Evolutionary conservation across 2,888 invertebrate genomes (phyloP), one percentile per base, ranked within the genome.

Genomic region (Parapristionchus giblindavisi): DNA sequence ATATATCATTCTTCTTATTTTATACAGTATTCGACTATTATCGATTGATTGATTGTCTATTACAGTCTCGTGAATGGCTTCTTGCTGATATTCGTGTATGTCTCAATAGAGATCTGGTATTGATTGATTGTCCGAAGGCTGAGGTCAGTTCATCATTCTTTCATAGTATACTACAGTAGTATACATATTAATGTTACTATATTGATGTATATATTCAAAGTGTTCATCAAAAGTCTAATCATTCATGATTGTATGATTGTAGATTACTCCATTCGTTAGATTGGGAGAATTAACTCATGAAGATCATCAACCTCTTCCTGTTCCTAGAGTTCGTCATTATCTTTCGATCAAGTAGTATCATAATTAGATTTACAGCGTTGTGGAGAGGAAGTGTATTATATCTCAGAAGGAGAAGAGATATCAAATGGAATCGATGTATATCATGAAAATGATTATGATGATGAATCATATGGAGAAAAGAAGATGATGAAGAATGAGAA

Each of bases 11-110:
- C 51, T 21, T 17, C 27, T 24, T 58, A 24, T 58, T 58, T 24
- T 21, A 58, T 48, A 48, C 11, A 14, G 14, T 11, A n/a, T n/a
- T n/a, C n/a, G n/a, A n/a, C n/a, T n/a, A n/a, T n/a, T n/a, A n/a
- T n/a, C n/a, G n/a, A n/a, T n/a, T n/a, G n/a, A n/a, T n/a, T n/a
- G n/a, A n/a, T n/a, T n/a, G n/a, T n/a, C n/a, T n/a, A 14, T 51
- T 70, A 11, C 43, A 72, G 72, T 32, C 72, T 11, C 58, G 48
- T 34, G 43, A 72, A 21, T 60, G 48, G 1, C 40, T 72, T 21
- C 60, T 72, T 14, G 72, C 60, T 3, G 72, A 72, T 48, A 48
- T 72, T 21, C 58, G 72, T n/a, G 51, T 60, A 34, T 72, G 72
- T 38, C 17, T 72, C 60, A 34, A 72, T 60, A n/a, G 58, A 11